Percentiles rank a stretch among this genome's conserved stretches.
These are phyloP conservation scores for Herpailurus yagouaroundi DNA, from an alignment of 2,113 vertebrate genomes.

Conservation along the genomic window DNA sequence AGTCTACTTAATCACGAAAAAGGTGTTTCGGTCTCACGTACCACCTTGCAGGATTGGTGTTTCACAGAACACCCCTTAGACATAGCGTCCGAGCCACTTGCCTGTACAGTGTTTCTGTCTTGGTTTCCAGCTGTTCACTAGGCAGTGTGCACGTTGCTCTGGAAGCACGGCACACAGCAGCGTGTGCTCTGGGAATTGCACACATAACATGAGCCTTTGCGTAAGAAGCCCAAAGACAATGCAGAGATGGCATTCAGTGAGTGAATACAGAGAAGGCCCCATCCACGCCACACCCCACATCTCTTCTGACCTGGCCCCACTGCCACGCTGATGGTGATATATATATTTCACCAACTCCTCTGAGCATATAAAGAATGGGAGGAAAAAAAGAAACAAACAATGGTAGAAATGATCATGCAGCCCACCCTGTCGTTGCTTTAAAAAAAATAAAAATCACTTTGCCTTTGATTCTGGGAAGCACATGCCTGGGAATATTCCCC, in stretches of 20 bases:
- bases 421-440: neutral
- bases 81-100: neutral
- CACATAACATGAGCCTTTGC: neutral
- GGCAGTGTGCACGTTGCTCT: neutral
- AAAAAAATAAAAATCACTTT: neutral
- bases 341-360: neutral
- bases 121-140: neutral
- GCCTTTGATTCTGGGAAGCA: constrained; percentile 48
- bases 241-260: neutral
- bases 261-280: neutral
- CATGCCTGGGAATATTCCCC: neutral
- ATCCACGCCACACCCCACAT: too few species aligned
- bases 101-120: neutral
- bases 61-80: neutral
- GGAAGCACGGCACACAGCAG: neutral
- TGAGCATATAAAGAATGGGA: neutral
- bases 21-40: neutral
- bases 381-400: neutral
- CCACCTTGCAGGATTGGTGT: neutral
- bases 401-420: neutral
- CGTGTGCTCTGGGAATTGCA: neutral
- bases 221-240: neutral
- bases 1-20: neutral
- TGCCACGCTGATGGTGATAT: neutral
- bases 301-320: neutral